phyloP scores from a whole-genome alignment of 2,113 vertebrate genomes.

The Neodon shergylaensis region DNA sequence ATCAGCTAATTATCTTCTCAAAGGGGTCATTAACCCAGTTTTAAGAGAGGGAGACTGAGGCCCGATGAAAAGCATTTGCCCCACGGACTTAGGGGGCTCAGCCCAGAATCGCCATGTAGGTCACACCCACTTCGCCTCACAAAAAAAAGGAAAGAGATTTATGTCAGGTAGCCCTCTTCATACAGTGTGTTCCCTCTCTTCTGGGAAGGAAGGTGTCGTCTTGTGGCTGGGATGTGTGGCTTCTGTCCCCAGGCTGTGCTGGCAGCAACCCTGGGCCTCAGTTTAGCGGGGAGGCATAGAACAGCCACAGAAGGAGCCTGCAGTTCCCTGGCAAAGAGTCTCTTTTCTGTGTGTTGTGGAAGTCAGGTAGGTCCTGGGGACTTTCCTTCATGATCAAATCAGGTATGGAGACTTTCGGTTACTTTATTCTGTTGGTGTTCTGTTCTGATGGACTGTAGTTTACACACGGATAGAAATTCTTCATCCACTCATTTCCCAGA shows the following conservation, averaged over 20 bases:
- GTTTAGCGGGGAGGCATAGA: neutral
- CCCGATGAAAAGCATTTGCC: neutral
- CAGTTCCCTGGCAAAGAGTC: neutral
- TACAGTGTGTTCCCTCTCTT: neutral
- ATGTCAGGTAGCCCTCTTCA: neutral
- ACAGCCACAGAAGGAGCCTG: neutral
- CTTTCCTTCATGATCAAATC: neutral
- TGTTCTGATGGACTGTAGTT: neutral
- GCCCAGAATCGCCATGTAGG: neutral
- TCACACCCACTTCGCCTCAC: neutral
- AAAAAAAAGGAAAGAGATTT: neutral
- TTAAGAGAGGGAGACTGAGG: slow-evolving; percentile 52
- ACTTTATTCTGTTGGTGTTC: slow-evolving; percentile 26
- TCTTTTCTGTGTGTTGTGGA: neutral
- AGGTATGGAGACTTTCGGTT: neutral
- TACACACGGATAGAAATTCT: neutral
- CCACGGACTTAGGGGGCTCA: neutral
- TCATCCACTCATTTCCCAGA: neutral
- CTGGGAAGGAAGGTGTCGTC: neutral
- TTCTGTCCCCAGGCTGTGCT: neutral
- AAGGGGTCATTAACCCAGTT: slow-evolving; percentile 69
- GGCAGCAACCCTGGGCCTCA: neutral
- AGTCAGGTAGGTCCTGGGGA: neutral
- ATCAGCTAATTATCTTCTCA: slow-evolving; percentile 54
- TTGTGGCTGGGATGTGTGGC: neutral